Conservation (phyloP, 2,797 vertebrate species). For the Rhinoraja longicauda region DNA sequence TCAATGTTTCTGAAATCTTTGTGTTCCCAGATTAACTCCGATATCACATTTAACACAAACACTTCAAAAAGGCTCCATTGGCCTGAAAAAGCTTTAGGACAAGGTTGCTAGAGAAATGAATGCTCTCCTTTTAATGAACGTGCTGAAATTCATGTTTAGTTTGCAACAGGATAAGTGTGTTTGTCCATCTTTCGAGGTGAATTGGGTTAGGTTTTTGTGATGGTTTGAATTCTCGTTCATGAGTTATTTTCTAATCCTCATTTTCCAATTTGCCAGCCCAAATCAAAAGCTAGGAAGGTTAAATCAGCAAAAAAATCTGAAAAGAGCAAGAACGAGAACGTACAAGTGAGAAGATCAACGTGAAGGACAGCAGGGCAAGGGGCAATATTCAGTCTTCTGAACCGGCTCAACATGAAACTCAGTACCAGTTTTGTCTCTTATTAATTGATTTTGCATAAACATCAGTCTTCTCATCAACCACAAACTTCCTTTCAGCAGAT, state of each 20-base stretch:
- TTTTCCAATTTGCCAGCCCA: background rate
- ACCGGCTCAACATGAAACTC: background rate
- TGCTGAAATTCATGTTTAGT: background rate
- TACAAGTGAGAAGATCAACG: background rate
- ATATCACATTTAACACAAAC: background rate
- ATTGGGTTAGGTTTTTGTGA: background rate
- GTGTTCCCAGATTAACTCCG: background rate
- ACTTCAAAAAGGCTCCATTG: background rate
- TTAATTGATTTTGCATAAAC: background rate
- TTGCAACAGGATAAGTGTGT: background rate
- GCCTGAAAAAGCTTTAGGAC: background rate
- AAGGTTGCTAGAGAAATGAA: background rate
- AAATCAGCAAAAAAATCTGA: too few relatives aligned
- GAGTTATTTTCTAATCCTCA: background rate
- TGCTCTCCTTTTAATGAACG: background rate
- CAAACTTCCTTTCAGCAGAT: background rate
- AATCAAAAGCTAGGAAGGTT: background rate
- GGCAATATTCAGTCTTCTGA: too few relatives aligned
- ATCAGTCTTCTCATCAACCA: background rate
- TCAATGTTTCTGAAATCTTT: background rate
- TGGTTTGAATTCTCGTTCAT: background rate
- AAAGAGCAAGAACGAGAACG: background rate
- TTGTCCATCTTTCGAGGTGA: background rate
- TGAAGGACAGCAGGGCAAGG: background rate
- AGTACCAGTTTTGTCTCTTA: background rate